These are phyloP conservation scores for Plecturocebus donacophilus DNA, from an alignment of 2,113 vertebrate species.

Conservation along the genomic window DNA sequence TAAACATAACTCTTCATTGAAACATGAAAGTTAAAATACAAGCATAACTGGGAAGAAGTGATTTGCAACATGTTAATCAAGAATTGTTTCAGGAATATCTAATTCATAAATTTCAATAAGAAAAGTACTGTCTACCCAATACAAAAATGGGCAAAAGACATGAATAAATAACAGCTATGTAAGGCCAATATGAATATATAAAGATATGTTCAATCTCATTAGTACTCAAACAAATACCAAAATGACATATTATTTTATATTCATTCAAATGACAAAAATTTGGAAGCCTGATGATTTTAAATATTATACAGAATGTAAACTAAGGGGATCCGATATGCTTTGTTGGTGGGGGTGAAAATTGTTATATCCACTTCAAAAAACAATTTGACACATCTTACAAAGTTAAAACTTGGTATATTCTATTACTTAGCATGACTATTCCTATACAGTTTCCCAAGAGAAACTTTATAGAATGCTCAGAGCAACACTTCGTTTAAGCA, in stretches of 20 bases:
- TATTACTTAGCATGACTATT: accelerated
- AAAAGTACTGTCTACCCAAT: neutral
- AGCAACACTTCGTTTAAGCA: neutral
- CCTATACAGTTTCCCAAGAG: neutral
- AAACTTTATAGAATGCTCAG: neutral
- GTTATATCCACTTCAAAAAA: neutral
- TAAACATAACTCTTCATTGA: neutral
- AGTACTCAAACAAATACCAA: neutral
- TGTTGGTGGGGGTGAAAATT: neutral
- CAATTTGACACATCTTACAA: neutral
- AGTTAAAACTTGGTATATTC: neutral
- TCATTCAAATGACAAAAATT: neutral
- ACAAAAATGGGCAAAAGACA: neutral
- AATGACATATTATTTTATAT: neutral
- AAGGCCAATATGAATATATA: neutral
- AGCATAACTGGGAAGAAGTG: neutral
- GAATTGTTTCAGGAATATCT: neutral
- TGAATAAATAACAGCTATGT: neutral
- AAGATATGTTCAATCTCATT: neutral
- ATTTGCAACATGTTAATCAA: neutral
- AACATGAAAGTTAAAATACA: neutral
- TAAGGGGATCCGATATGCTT: neutral
- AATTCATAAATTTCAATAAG: neutral
- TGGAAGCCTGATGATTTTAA: neutral
- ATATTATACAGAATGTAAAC: neutral